Evolutionary conservation across 2,797 vertebrate genomes (phyloP).

Genomic region (Ctenosaura bakeri): DNA sequence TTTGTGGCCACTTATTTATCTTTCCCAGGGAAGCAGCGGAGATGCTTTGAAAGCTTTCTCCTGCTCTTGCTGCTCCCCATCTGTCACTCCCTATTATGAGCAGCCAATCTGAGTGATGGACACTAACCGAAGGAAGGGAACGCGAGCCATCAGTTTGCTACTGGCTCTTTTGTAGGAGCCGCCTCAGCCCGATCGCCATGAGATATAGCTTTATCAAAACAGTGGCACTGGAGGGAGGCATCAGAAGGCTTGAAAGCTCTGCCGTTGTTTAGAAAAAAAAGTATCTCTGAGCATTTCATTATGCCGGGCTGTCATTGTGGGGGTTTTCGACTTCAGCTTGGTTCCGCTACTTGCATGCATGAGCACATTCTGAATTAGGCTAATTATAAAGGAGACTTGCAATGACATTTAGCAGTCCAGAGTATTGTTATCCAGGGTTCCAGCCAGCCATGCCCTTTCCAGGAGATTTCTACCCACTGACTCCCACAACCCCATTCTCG

Average conservation of each 20-base stretch:
- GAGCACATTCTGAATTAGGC: background rate
- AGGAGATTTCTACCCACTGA: background rate
- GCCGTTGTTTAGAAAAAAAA: background rate
- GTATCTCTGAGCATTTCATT: background rate
- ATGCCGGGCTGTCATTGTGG: background rate
- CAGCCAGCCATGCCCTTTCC: background rate
- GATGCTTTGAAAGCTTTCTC: slow-evolving; percentile 7
- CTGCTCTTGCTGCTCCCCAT: background rate
- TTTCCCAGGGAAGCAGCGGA: background rate
- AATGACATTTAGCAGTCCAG: background rate
- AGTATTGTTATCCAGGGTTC: background rate
- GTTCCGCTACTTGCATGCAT: background rate
- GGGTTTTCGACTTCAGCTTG: background rate
- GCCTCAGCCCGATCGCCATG: slow-evolving; percentile 11
- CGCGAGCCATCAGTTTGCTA: background rate
- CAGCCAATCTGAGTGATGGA: slow-evolving; percentile 31
- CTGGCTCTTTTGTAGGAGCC: background rate
- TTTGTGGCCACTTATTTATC: background rate
- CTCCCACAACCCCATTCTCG: background rate
- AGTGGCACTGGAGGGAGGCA: background rate
- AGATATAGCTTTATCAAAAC: slow-evolving; percentile 18
- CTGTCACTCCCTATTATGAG: slow-evolving; percentile 31
- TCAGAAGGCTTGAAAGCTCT: background rate
- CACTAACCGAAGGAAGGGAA: slow-evolving; percentile 9
- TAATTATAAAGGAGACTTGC: background rate